A percentile compares a stretch with the other conserved stretches of the same genome.
These are phyloP conservation scores for Reticulitermes lucifugus DNA, from an alignment of 2,888 invertebrate genomes.

Conservation along the genomic window DNA sequence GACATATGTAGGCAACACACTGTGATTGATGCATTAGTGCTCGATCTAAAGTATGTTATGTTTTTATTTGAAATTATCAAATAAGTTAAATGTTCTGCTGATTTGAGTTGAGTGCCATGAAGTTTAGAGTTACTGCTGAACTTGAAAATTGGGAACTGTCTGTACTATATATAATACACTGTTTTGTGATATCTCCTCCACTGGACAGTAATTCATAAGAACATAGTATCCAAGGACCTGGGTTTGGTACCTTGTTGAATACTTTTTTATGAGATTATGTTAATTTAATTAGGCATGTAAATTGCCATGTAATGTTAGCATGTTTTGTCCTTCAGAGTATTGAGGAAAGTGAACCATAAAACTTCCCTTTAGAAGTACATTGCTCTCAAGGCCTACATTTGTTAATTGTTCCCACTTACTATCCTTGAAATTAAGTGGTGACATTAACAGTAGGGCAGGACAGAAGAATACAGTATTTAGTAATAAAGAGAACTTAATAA, in stretches of 20 bases:
- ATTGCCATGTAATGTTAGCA: background rate
- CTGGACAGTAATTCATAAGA: background rate
- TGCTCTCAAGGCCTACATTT: conserved; percentile 29
- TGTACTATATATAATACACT: background rate
- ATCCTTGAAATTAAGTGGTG: conserved; percentile 36
- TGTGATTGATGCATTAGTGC: background rate
- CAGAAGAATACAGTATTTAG: conserved; percentile 37
- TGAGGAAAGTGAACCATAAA: conserved; percentile 5
- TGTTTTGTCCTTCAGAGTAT: background rate
- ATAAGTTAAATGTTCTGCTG: conserved; percentile 13
- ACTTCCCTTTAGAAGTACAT: background rate
- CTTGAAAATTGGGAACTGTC: background rate
- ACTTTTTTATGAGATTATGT: conserved; percentile 20
- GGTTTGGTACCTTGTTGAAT: background rate
- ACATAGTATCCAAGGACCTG: background rate
- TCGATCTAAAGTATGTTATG: background rate
- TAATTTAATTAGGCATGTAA: conserved; percentile 21
- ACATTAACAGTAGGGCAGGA: conserved; percentile 11
- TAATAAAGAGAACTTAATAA: background rate
- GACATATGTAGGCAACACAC: conserved; percentile 26
- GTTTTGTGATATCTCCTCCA: background rate
- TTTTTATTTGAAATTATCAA: background rate
- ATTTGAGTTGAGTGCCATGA: conserved; percentile 15
- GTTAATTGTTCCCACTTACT: conserved; percentile 33
- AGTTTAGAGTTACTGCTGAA: background rate